phyloP scores from a whole-genome alignment of 2,888 invertebrate species.

The Cephonodes hylas region DNA sequence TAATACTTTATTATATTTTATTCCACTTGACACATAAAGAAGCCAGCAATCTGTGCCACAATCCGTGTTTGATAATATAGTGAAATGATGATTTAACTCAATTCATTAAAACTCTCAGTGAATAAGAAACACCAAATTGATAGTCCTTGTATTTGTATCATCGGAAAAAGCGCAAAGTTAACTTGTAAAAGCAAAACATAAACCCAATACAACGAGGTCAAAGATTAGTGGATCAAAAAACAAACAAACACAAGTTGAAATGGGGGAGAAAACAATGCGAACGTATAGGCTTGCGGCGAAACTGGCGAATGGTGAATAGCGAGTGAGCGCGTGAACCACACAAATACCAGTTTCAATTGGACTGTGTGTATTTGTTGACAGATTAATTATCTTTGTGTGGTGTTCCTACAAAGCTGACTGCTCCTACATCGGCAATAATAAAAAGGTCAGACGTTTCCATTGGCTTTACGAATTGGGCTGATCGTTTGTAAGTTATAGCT shows the following conservation, averaged over 20 bases:
- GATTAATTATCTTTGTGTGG: constrained; percentile 38
- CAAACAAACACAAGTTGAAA: constrained; percentile 31
- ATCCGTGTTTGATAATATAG: neutral
- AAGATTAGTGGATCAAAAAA: constrained; percentile 29
- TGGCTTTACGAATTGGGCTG: constrained; percentile 20
- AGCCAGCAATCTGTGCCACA: neutral
- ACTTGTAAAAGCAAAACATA: constrained; percentile 27
- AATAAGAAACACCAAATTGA: neutral
- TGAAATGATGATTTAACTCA: neutral
- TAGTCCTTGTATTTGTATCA: constrained; percentile 14
- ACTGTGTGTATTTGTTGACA: constrained; percentile 33
- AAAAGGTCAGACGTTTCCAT: constrained; percentile 11
- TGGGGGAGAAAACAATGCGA: constrained; percentile 31
- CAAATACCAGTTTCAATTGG: constrained; percentile 24
- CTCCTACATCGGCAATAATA: constrained; percentile 10
- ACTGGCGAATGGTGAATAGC: neutral
- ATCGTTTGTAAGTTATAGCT: constrained; percentile 32
- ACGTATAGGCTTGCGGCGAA: constrained; percentile 18
- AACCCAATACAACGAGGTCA: constrained; percentile 10
- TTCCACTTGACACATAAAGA: neutral
- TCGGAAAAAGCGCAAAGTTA: constrained; percentile 23
- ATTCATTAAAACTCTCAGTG: neutral
- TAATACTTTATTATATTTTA: neutral
- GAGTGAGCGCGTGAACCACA: constrained; percentile 10
- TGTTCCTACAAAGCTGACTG: constrained; percentile 20